A percentile compares a stretch with the other conserved stretches of the same genome.
Evolutionary conservation across 1,140 invertebrate species (phyloP).

Genomic region (Vollenhovia emeryi): DNA sequence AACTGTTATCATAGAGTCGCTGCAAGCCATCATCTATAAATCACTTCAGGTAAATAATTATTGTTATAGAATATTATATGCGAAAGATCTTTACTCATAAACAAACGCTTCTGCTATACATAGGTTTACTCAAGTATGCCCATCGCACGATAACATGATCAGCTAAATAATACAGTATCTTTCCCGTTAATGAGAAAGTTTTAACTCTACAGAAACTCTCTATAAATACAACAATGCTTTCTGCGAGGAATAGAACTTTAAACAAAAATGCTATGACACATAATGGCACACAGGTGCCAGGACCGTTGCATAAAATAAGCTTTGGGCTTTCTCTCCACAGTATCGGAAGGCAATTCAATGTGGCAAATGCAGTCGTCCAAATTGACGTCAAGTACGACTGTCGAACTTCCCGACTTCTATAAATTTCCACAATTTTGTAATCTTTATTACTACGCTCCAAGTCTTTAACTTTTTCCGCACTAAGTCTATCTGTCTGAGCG

Average conservation of each 20-base stretch:
- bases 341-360: slow-evolving; percentile 89
- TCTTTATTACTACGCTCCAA: slow-evolving; percentile 83
- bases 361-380: slow-evolving; percentile 91
- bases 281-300: slow-evolving; percentile 97
- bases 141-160: slow-evolving; percentile 97
- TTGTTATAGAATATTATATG: slow-evolving; percentile 35
- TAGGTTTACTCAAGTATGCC: slow-evolving; percentile 85
- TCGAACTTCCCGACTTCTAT: slow-evolving; percentile 94
- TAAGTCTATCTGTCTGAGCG: slow-evolving; percentile 92
- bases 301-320: slow-evolving; percentile 96
- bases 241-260: slow-evolving; percentile 88
- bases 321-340: slow-evolving; percentile 90
- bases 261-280: slow-evolving; percentile 91
- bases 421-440: slow-evolving; percentile 89
- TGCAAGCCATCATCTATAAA: slow-evolving; percentile 66
- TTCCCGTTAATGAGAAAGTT: slow-evolving; percentile 94
- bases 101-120: slow-evolving; percentile 74
- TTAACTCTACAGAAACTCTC: slow-evolving; percentile 98
- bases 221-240: slow-evolving; percentile 94
- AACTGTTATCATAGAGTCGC: slow-evolving; percentile 65
- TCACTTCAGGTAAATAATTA: background rate
- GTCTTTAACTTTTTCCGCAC: slow-evolving; percentile 88
- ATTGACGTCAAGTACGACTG: slow-evolving; percentile 94
- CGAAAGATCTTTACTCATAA: slow-evolving; percentile 73
- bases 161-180: slow-evolving; percentile 93